A percentile compares a stretch with the other conserved stretches of the same genome.
These are phyloP conservation scores for Onthophagus sagittarius DNA, from an alignment of 2,888 invertebrate genomes.

Conservation along the genomic window DNA sequence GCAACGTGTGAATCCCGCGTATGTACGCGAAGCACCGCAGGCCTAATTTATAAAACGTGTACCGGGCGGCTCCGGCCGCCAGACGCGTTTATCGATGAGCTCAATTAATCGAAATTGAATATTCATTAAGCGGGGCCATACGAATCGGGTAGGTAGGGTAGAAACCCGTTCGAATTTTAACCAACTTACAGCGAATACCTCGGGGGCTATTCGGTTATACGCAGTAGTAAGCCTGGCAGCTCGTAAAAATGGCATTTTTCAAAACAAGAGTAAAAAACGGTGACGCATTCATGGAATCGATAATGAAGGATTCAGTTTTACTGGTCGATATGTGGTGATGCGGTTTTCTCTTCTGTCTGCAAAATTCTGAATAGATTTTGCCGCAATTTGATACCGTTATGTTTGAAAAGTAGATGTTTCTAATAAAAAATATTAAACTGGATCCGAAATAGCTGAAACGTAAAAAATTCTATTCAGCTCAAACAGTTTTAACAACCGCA, in stretches of 20 bases:
- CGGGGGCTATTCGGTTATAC: not conserved
- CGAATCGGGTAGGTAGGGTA: not conserved
- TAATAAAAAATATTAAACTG: not conserved
- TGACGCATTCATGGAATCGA: not conserved
- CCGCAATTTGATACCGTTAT: not conserved
- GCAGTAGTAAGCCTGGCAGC: not conserved
- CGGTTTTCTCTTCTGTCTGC: not conserved
- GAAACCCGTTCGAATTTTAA: constrained; percentile 5
- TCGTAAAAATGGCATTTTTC: not conserved
- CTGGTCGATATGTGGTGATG: not conserved
- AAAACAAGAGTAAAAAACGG: not conserved
- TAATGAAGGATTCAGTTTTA: not conserved
- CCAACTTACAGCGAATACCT: not conserved
- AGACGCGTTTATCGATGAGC: constrained; percentile 18
- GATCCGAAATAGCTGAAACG: too few relatives aligned
- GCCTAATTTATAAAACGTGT: constrained; percentile 21
- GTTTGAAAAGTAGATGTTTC: not conserved
- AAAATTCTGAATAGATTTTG: not conserved
- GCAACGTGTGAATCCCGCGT: not conserved
- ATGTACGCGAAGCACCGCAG: not conserved
- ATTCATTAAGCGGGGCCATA: constrained; percentile 18
- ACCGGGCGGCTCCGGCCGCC: not conserved
- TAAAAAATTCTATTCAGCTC: too few relatives aligned
- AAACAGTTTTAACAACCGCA: too few relatives aligned
- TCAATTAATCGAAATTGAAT: constrained; percentile 24